Evolutionary conservation across 1,140 invertebrate genomes (phyloP).

Genomic region (Mercenaria mercenaria): DNA sequence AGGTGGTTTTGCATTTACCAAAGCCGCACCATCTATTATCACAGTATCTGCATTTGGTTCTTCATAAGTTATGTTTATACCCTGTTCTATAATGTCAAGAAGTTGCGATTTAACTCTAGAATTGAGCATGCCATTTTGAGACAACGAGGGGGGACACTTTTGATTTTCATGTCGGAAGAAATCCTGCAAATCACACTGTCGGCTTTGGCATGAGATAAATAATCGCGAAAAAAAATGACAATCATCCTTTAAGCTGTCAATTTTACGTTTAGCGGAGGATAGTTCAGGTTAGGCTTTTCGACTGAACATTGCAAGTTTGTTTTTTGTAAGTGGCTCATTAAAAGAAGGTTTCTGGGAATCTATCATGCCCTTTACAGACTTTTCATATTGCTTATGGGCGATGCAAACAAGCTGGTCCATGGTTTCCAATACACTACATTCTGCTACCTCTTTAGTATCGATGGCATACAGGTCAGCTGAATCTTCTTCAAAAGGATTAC

Average conservation of each 20-base stretch:
- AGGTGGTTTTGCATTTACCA: constrained; percentile 66
- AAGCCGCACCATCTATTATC: too few species aligned
- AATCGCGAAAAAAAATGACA: constrained; percentile 64
- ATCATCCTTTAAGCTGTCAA: constrained; percentile 46
- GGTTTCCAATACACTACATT: too few species aligned
- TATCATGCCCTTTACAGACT: too few species aligned
- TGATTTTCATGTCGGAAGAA: constrained; percentile 78
- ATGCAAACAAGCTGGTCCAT: too few species aligned
- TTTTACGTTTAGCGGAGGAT: background rate
- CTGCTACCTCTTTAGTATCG: too few species aligned
- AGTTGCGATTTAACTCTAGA: constrained; percentile 51
- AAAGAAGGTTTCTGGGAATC: too few species aligned
- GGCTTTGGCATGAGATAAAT: constrained; percentile 67
- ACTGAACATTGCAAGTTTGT: constrained; percentile 58
- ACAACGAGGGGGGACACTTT: too few species aligned
- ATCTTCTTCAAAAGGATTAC: too few species aligned
- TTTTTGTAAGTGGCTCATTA: constrained; percentile 56
- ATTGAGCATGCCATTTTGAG: constrained; percentile 46
- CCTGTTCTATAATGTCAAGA: constrained; percentile 34
- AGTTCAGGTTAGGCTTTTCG: background rate
- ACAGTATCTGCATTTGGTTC: too few species aligned
- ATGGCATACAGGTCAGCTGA: too few species aligned
- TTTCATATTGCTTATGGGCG: too few species aligned
- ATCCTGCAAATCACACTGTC: constrained; percentile 66
- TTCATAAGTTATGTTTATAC: too few species aligned